These are phyloP conservation scores for Hydropotes inermis DNA, from an alignment of 2,113 vertebrate species.

Conservation along the genomic window DNA sequence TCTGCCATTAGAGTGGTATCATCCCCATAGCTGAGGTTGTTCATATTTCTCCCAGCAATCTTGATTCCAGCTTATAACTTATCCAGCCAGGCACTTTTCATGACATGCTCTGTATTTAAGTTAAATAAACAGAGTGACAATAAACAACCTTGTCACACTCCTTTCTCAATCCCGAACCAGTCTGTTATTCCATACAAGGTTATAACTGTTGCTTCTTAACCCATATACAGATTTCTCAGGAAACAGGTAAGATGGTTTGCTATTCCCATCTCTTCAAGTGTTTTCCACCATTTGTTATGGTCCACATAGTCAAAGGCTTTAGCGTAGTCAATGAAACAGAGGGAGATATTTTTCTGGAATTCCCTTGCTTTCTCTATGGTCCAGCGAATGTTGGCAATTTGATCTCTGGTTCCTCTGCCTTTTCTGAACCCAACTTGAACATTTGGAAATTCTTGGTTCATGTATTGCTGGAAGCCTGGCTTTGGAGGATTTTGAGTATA, in stretches of 20 bases:
- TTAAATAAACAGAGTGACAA: neutral
- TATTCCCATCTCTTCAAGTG: neutral
- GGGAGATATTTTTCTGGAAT: neutral
- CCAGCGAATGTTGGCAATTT: neutral
- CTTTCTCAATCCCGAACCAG: neutral
- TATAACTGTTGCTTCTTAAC: neutral
- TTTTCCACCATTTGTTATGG: neutral
- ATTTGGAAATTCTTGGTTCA: neutral
- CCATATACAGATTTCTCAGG: neutral
- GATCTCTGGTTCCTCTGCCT: neutral
- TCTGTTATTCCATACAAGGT: neutral
- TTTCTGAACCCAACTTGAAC: neutral
- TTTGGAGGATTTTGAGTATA: neutral
- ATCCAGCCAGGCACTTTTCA: neutral
- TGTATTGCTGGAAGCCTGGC: neutral
- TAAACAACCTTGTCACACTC: neutral
- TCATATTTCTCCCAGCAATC: neutral
- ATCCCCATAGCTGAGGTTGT: neutral
- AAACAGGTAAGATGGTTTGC: neutral
- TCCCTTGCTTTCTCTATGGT: neutral
- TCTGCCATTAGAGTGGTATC: neutral
- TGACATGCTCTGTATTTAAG: neutral
- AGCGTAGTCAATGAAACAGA: neutral
- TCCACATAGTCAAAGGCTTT: neutral
- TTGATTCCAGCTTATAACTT: neutral